These are phyloP conservation scores for Entomyzon cyanotis DNA, from an alignment of 2,113 vertebrate species.

Conservation along the genomic window DNA sequence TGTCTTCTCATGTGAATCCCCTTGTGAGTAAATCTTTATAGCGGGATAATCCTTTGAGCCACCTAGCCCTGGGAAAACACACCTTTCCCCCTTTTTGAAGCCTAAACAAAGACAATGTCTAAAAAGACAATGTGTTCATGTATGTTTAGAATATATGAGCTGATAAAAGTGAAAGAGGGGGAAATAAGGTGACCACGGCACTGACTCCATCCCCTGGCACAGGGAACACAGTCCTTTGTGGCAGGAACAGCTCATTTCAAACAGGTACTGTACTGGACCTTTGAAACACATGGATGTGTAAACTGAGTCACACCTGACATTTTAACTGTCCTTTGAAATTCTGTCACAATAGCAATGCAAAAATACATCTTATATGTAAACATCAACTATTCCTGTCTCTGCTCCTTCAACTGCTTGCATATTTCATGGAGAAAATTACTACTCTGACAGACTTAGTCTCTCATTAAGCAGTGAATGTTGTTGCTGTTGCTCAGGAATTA, in stretches of 20 bases:
- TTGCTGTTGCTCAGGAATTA: constrained; percentile 51
- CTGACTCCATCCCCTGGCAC: background rate
- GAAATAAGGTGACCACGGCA: background rate
- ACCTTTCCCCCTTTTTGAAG: constrained; percentile 16
- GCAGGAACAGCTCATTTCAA: background rate
- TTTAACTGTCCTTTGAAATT: background rate
- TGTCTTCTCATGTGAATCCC: background rate
- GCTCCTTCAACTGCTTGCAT: constrained; percentile 52
- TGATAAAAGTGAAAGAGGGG: background rate
- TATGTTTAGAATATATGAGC: background rate
- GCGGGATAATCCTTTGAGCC: background rate
- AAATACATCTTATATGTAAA: background rate
- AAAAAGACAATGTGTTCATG: background rate
- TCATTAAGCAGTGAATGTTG: constrained; percentile 49
- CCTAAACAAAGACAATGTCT: background rate
- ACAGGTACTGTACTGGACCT: background rate
- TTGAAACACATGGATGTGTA: background rate
- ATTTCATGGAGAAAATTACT: constrained; percentile 60
- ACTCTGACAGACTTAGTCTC: constrained; percentile 33
- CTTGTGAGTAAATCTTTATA: background rate
- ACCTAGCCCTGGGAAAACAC: background rate
- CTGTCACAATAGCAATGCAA: rapidly evolving
- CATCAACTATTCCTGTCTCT: rapidly evolving
- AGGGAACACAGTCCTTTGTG: background rate
- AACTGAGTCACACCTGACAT: background rate